Conservation (phyloP, 2,888 invertebrate genomes). For the Drosophila diplacantha region DNA sequence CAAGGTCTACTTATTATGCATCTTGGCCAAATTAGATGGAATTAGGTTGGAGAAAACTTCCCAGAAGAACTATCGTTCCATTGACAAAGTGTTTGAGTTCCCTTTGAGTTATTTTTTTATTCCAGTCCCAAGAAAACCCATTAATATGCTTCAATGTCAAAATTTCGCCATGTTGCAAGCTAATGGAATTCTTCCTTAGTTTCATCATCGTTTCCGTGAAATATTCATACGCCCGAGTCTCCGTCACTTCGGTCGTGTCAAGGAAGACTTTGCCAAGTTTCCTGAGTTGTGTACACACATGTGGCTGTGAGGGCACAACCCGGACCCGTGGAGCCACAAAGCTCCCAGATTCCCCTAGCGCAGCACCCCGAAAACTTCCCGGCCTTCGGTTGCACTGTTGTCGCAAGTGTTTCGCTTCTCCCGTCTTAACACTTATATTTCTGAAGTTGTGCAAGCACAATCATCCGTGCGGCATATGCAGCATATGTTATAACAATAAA, state of each 20-base stretch:
- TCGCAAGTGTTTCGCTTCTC: conserved; percentile 50
- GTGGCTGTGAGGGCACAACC: conserved; percentile 18
- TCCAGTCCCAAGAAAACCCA: conserved; percentile 12
- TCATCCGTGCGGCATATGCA: conserved; percentile 35
- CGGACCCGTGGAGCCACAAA: conserved; percentile 6
- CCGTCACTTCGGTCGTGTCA: conserved; percentile 21
- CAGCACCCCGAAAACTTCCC: conserved; percentile 8
- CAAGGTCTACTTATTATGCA: not conserved
- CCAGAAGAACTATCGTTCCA: not conserved
- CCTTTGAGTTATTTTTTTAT: conserved; percentile 3
- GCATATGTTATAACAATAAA: conserved; percentile 55
- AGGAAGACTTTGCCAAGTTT: conserved; percentile 32
- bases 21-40: not conserved
- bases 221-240: conserved; percentile 27
- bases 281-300: conserved; percentile 34
- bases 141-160: conserved; percentile 30
- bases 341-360: not conserved
- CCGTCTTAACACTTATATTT: conserved; percentile 25
- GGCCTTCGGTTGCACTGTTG: conserved; percentile 39
- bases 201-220: conserved; percentile 31
- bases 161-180: conserved; percentile 27
- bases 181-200: conserved; percentile 37
- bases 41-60: not conserved
- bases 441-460: conserved; percentile 38
- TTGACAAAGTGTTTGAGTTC: not conserved